phyloP scores from a whole-genome alignment of 2,113 vertebrate species.

The Nannospalax galili region DNA sequence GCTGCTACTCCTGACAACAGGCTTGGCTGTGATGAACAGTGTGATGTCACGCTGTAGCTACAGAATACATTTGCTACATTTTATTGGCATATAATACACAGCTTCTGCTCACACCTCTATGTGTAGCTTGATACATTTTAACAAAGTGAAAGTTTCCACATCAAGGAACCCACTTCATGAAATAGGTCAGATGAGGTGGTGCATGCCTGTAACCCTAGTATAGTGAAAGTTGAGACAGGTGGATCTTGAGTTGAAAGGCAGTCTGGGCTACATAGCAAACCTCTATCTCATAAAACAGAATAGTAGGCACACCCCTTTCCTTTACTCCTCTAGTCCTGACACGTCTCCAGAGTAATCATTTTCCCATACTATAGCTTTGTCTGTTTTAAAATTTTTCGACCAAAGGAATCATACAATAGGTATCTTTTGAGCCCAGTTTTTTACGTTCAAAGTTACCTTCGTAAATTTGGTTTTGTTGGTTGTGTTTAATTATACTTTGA shows the following conservation, averaged over 20 bases:
- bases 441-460: not conserved
- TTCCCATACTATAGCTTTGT: not conserved
- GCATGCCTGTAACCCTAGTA: not conserved
- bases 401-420: not conserved
- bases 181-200: not conserved
- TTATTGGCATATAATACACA: not conserved
- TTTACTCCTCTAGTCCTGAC: not conserved
- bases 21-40: not conserved
- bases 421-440: not conserved
- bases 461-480: not conserved
- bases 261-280: not conserved
- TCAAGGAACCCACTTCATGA: not conserved
- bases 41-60: not conserved
- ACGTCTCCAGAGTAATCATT: not conserved
- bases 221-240: not conserved
- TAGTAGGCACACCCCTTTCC: no score
- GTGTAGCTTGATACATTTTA: not conserved
- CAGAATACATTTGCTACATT: not conserved
- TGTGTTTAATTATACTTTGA: conserved; percentile 16
- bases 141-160: not conserved
- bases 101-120: not conserved
- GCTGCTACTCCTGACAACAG: not conserved
- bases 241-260: not conserved
- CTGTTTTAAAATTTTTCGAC: not conserved
- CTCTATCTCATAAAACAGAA: not conserved